These are phyloP conservation scores for Drosophila siamana DNA, from an alignment of 2,888 invertebrate species.

Conservation along the genomic window DNA sequence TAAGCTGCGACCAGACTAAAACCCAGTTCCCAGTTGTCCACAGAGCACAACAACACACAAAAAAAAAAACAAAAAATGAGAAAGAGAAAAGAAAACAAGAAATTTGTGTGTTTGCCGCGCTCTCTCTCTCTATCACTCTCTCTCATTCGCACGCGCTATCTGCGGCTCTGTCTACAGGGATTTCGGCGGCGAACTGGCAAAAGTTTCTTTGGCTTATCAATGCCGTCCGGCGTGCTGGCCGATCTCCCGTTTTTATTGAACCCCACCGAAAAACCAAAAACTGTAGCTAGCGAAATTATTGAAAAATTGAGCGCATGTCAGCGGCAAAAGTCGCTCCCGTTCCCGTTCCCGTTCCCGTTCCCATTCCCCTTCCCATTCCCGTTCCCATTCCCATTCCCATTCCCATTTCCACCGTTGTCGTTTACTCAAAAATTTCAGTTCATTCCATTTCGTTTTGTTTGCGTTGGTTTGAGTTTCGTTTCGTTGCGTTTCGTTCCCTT, in stretches of 20 bases:
- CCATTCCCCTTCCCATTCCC: too few species aligned
- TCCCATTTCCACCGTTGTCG: background rate
- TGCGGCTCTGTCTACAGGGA: conserved; percentile 25
- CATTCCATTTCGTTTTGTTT: conserved; percentile 5
- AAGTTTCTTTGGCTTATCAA: conserved; percentile 75
- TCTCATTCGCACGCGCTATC: background rate
- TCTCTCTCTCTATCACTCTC: background rate
- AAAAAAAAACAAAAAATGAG: background rate
- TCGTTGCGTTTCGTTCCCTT: background rate
- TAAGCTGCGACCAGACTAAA: conserved; percentile 67
- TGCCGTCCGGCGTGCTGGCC: conserved; percentile 35
- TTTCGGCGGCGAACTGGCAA: conserved; percentile 44
- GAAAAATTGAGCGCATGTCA: conserved; percentile 41
- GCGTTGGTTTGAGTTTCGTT: background rate
- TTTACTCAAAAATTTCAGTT: background rate
- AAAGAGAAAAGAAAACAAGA: conserved; percentile 49
- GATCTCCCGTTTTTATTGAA: conserved; percentile 17
- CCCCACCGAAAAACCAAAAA: conserved; percentile 13
- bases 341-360: too few species aligned
- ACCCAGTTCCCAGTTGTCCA: conserved; percentile 41
- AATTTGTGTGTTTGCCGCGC: conserved; percentile 44
- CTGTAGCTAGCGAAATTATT: conserved; percentile 45
- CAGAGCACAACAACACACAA: conserved; percentile 5
- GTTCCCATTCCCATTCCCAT: too few species aligned
- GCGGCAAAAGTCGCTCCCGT: conserved; percentile 18